Evolutionary conservation across 2,797 vertebrate species (phyloP), one percentile per base, ranked within the genome.

Genomic region (Eurystomus glaucurus): DNA sequence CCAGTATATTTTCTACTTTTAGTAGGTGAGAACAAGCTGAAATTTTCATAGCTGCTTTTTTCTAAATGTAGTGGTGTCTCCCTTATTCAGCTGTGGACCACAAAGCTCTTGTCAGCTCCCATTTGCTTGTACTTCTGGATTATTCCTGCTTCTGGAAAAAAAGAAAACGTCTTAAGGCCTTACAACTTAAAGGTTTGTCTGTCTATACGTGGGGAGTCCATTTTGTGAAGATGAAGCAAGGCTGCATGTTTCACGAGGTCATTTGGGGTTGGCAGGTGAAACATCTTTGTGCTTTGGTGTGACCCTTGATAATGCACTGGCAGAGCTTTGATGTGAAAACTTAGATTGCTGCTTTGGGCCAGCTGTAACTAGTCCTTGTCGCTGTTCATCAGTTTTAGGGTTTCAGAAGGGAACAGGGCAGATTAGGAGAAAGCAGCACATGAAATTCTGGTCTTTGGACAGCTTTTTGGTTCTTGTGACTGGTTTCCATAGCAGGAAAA

Each of bases 391-490:
- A 87, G 83, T 77, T 92, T 90, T 31, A 91, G 88, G 65, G 58
- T 51, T 92, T 96, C 85, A 64, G 85, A 83, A 92, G 75, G 91
- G 87, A 94, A 71, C 62, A 80, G 68, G 75, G 57, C 65, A 92
- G 93, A 95, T 97, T 94, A 96, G 75, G 54, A 85, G 55, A 82
- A 70, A 76, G 82, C 77, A 93, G 66, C 61, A 21, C 65, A 66
- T 2, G 4, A 29, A 62, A 79, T 18, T 94, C 68, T 57, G 72
- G 70, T 70, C n/a, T 66, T 3, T 57, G 71, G 90, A 68, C 93
- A 92, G 95, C 81, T 88, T 93, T 96, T 48, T 88, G 68, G 54
- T 85, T 50, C 93, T 95, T 94, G 91, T 94, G 95, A 95, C 88
- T 0, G 3, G 96, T 96, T 96, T 85, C 97, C 94, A 87, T 85